phyloP scores from a whole-genome alignment of 2,797 vertebrate species.

The Crocidura indochinensis region DNA sequence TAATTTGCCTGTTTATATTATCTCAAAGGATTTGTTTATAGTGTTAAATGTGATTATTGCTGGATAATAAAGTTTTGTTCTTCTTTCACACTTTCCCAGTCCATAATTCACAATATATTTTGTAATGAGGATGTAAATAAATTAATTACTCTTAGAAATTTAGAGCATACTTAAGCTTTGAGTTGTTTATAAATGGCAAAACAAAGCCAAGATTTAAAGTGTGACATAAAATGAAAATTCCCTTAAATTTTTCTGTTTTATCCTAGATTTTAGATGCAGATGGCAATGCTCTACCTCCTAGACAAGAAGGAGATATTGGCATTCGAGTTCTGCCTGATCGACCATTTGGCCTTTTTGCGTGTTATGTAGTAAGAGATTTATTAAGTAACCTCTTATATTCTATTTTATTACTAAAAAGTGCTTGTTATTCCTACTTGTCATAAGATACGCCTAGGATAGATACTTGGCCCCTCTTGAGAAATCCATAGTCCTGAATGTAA shows the following conservation, averaged over 20 bases:
- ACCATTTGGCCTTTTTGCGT: conserved; percentile 91
- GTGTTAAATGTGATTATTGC: conserved; percentile 50
- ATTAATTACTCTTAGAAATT: conserved; percentile 42
- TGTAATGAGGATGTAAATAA: conserved; percentile 36
- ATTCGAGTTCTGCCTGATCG: conserved; percentile 90
- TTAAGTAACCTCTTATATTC: conserved; percentile 46
- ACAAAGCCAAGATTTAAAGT: conserved; percentile 60
- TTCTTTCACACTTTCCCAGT: conserved; percentile 60
- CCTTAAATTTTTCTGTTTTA: conserved; percentile 70
- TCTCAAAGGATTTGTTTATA: conserved; percentile 12
- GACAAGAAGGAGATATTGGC: conserved; percentile 92
- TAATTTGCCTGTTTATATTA: conserved; percentile 18
- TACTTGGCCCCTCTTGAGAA: conserved; percentile 26
- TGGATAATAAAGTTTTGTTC: conserved; percentile 16
- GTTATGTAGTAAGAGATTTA: conserved; percentile 90
- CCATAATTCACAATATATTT: conserved; percentile 53
- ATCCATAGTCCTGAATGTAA: neutral
- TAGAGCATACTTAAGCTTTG: conserved; percentile 53
- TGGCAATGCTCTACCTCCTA: conserved; percentile 88
- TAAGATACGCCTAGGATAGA: conserved; percentile 12
- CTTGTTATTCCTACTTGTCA: neutral
- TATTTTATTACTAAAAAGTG: conserved; percentile 56
- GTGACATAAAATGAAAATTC: conserved; percentile 36
- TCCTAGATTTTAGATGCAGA: conserved; percentile 92
- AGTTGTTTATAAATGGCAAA: neutral